A percentile compares a stretch with the other conserved stretches of the same genome.
Conservation (phyloP, 2,113 vertebrate species). For the Crotalus horridus region DNA sequence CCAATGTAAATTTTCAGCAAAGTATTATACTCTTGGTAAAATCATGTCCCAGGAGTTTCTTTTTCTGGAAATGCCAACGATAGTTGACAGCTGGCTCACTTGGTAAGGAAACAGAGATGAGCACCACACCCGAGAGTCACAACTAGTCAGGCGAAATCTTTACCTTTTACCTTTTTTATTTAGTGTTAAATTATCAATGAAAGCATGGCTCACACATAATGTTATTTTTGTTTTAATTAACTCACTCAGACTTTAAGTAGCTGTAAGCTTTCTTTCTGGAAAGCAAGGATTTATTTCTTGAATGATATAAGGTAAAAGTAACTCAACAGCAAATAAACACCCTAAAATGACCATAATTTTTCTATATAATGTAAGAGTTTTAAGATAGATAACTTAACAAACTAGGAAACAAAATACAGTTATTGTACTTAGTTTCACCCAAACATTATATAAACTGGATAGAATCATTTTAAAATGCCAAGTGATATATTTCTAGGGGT, state of each 20-base stretch:
- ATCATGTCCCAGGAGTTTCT: too few species aligned
- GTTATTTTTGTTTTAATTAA: constrained; percentile 57
- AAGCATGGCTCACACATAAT: constrained; percentile 36
- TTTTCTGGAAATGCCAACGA: too few species aligned
- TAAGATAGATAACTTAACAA: background rate
- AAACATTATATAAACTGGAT: background rate
- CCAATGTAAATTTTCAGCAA: too few species aligned
- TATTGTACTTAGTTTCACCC: background rate
- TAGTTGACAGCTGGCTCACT: background rate
- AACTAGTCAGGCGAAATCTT: background rate
- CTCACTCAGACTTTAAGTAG: constrained; percentile 27
- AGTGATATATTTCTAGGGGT: background rate
- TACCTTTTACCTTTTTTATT: background rate
- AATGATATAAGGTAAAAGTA: constrained; percentile 35
- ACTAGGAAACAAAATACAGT: background rate
- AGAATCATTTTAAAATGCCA: background rate
- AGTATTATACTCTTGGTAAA: too few species aligned
- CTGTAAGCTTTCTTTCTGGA: constrained; percentile 47
- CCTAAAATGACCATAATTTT: constrained; percentile 3
- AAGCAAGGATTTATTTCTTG: constrained; percentile 50
- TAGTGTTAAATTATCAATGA: constrained; percentile 10
- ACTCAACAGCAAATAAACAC: constrained; percentile 13
- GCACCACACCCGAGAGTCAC: background rate
- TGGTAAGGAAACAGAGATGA: background rate
- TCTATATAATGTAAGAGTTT: background rate